Base-by-base conservation (phyloP, 1,140 invertebrate species). In the Meteorus sp. region DNA sequence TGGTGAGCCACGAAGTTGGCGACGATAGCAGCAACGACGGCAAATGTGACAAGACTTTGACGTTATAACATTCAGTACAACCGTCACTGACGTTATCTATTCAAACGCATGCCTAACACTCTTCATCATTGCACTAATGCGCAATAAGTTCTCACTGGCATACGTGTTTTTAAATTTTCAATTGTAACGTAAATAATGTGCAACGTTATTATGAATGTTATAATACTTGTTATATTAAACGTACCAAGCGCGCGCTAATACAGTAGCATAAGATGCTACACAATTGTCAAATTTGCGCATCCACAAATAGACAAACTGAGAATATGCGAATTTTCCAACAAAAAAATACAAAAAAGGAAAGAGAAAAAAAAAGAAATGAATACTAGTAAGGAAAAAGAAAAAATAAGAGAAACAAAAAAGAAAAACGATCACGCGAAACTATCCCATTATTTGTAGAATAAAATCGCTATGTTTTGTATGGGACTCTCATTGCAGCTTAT, bases 1-100 rank as follows among this genome's bases (percentile, higher is more conserved):
- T 56, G 83, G 83, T 27, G 84, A 76, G 69, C 77, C 75, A 63
- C 77, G 73, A 45, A 82, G 81, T 65, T 86, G 85, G 85, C 77
- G 84, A 56, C 82, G 84, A 79, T 85, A 82, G 80, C 77, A 78
- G 70, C 65, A 61, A 66, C 61, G 62, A 59, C 63, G 56, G 60
- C 35, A 27, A 29, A 65, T 62, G 58, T 74, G 72, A 73, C 71
- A 61, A 53, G 53, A 67, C 54, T 53, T 67, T 58, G 45, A 53
- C 65, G 37, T 47, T 53, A 62, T 65, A 56, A 64, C 50, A 64
- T 60, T 60, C 61, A 66, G 64, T 62, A 56, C 70, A 47, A 59
- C 56, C 52, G 62, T 59, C 44, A 67, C 66, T 60, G 37, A 60
- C 31, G 52, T 62, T 62, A 50, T 39, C n/a, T n/a, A 45, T 59